Evolutionary conservation across 2,113 vertebrate genomes (phyloP).

Genomic region (Pollachius pollachius): DNA sequence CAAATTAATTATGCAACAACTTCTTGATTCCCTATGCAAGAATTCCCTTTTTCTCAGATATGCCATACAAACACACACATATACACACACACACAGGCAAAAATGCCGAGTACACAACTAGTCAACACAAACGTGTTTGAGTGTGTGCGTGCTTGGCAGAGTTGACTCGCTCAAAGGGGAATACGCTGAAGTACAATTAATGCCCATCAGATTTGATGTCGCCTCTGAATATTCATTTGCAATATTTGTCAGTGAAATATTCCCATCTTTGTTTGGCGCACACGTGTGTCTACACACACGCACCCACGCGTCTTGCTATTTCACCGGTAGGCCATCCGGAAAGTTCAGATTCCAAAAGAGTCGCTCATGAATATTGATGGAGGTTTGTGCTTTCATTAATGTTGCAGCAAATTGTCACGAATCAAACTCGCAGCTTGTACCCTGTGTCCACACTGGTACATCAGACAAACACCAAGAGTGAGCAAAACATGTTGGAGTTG

Average conservation of each 20-base stretch:
- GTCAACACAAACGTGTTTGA: slow-evolving; percentile 9
- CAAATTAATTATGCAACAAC: not conserved
- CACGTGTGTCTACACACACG: not conserved
- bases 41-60: too few species aligned
- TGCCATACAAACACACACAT: not conserved
- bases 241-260: slow-evolving; percentile 67
- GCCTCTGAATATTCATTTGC: slow-evolving; percentile 66
- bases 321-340: slow-evolving; percentile 61
- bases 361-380: slow-evolving; percentile 75
- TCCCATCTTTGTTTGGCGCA: slow-evolving; percentile 31
- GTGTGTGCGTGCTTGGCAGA: slow-evolving; percentile 24
- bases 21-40: too few species aligned
- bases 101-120: not conserved
- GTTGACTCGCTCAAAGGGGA: slow-evolving; percentile 24
- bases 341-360: slow-evolving; percentile 68
- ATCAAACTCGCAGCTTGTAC: slow-evolving; percentile 62
- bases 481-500: not conserved
- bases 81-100: slow-evolving; percentile 7
- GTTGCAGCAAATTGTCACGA: slow-evolving; percentile 70
- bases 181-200: slow-evolving; percentile 44
- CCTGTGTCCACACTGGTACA: slow-evolving; percentile 44
- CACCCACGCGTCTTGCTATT: slow-evolving; percentile 35
- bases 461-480: slow-evolving; percentile 31
- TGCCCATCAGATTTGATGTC: slow-evolving; percentile 53
- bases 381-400: slow-evolving; percentile 72